Base-by-base conservation (phyloP, 1,140 invertebrate species). In the Drosophila pachea region DNA sequence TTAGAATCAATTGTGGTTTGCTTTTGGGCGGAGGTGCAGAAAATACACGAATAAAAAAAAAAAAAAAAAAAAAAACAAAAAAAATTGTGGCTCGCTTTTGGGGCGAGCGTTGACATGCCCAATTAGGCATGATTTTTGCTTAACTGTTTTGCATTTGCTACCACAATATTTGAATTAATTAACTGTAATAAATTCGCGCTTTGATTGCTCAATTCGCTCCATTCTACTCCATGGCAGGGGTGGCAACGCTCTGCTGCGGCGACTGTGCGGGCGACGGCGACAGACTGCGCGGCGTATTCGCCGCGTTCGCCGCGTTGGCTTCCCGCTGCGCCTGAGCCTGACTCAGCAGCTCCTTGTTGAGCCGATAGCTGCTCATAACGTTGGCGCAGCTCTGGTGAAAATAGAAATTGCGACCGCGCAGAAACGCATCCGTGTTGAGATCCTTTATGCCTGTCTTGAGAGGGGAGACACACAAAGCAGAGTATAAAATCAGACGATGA, bases 361-460 rank as follows among this genome's bases (percentile, higher is more conserved):
- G 61, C 5, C 88, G 70, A 47, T 88, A 89, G 62, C 78, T 89
- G 54, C 82, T 87, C 88, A 89, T 89, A 36, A 89, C 88, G 42
- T 89, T 89, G 56, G 88, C 88, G 67, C 88, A 89, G 52, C 88
- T 89, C 65, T 89, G 88, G 56, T 89, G 88, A 29, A 89, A 89
- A 64, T 89, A 89, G 36, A 89, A 89, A 63, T 88, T 89, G 33
- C 88, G 87, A 42, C 88, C 88, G 60, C 88, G 86, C 55, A 89
- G 74, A 63, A 89, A 89, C 62, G 86, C 83, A 74, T 89, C 87
- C 42, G 88, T 78, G 32, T 79, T 74, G 69, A 88, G 81, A 73
- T 89, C 87, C 74, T 89, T 88, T 89, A 89, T 87, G 81, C 88
- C 88, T 89, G 88, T 89, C 88, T 89, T 89, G 53, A 78, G 60